A percentile compares a stretch with the other conserved stretches of the same genome.
These are phyloP conservation scores for Exocentrus adspersus DNA, from an alignment of 2,888 invertebrate species.

Conservation along the genomic window DNA sequence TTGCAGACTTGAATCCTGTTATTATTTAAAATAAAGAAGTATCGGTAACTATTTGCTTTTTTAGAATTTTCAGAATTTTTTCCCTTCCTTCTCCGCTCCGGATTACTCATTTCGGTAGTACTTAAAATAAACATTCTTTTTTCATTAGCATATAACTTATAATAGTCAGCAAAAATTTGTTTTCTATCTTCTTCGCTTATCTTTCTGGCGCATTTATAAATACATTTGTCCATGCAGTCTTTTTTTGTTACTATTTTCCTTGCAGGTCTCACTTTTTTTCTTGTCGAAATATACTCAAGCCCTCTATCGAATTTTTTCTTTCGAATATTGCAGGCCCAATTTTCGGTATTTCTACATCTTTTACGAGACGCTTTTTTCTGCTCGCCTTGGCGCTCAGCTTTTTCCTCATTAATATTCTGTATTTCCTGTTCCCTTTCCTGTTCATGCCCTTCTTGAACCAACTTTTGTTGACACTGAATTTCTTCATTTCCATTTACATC, in stretches of 20 bases:
- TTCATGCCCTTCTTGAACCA: too few species aligned
- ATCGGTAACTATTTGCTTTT: slow-evolving; percentile 24
- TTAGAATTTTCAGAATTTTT: slow-evolving; percentile 27
- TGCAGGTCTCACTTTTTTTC: slow-evolving; percentile 25
- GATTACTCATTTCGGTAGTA: slow-evolving; percentile 13
- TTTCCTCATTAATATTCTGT: too few species aligned
- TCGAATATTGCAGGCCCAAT: slow-evolving; percentile 15
- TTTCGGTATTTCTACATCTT: slow-evolving; percentile 12
- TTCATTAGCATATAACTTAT: slow-evolving; percentile 17
- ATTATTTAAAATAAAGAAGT: slow-evolving; percentile 7
- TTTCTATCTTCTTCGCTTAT: slow-evolving; percentile 28
- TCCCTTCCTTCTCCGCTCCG: slow-evolving; percentile 23
- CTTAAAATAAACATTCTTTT: slow-evolving; percentile 18
- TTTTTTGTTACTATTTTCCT: slow-evolving; percentile 25
- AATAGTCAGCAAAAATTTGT: slow-evolving; percentile 26
- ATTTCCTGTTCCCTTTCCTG: too few species aligned
- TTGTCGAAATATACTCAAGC: too few species aligned
- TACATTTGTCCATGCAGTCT: slow-evolving; percentile 21
- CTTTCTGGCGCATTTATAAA: slow-evolving; percentile 17
- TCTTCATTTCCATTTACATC: too few species aligned
- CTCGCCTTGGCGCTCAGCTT: too few species aligned
- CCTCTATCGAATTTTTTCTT: slow-evolving; percentile 12
- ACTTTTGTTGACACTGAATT: too few species aligned
- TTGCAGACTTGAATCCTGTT: not conserved
- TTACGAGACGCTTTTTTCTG: too few species aligned